These are phyloP conservation scores for Eumeta japonica DNA, from an alignment of 1,140 invertebrate genomes.

Conservation along the genomic window DNA sequence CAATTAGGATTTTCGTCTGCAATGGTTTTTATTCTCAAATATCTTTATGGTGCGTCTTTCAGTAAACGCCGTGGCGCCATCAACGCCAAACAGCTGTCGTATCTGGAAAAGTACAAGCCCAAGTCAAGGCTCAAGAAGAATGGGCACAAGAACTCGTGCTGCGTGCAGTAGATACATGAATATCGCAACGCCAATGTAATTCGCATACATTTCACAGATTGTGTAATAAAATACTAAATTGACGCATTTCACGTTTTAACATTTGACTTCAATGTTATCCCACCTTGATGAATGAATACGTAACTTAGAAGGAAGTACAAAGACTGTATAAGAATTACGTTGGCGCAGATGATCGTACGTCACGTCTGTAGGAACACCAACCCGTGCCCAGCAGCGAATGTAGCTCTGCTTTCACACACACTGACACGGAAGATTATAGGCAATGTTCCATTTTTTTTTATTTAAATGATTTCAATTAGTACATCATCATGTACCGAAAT, in stretches of 20 bases:
- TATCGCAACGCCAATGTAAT: neutral
- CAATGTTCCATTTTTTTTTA: conserved; percentile 9
- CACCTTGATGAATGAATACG: no score
- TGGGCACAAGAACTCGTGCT: conserved; percentile 87
- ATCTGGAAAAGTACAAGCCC: conserved; percentile 92
- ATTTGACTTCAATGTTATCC: no score
- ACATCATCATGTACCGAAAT: neutral
- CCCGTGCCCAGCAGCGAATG: conserved; percentile 37
- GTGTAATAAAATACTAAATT: no score
- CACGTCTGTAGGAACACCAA: conserved; percentile 6
- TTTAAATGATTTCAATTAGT: neutral
- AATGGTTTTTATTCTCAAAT: no score
- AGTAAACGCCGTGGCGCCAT: conserved; percentile 95
- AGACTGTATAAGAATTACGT: no score
- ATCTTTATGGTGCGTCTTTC: no score
- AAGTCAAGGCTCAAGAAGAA: conserved; percentile 95
- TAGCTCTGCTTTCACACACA: conserved; percentile 57
- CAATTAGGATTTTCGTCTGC: no score
- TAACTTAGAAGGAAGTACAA: no score
- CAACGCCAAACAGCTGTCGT: conserved; percentile 93
- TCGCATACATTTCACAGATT: neutral
- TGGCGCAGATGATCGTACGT: no score
- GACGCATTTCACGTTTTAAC: no score
- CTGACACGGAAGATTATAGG: conserved; percentile 42
- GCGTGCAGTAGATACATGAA: conserved; percentile 71